Conservation (phyloP, 1,140 invertebrate genomes). For the Drosophila pandora region DNA sequence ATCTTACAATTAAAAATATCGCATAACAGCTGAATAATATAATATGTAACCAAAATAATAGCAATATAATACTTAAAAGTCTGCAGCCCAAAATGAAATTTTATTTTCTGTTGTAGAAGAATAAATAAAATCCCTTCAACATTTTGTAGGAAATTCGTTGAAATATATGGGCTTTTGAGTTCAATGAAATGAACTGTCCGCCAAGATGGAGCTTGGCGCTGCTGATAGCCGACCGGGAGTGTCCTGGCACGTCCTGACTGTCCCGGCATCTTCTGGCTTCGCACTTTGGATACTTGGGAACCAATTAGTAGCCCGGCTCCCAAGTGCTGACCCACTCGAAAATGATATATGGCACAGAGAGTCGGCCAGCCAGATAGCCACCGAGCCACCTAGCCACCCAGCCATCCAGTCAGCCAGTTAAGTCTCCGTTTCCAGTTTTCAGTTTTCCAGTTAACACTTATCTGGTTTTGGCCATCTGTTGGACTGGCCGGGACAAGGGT, state of each 20-base stretch:
- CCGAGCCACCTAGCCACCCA: neutral
- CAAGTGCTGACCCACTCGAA: constrained; percentile 42
- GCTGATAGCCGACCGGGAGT: neutral
- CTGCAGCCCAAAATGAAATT: no score
- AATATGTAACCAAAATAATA: no score
- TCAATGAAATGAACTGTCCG: constrained; percentile 2
- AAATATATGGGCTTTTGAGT: neutral
- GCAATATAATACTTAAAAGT: no score
- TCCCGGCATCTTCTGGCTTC: neutral
- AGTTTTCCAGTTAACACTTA: constrained; percentile 40
- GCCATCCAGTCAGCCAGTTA: neutral
- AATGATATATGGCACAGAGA: constrained; percentile 34
- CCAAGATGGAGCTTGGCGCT: neutral
- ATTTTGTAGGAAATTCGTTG: constrained; percentile 7
- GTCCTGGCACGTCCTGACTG: no score
- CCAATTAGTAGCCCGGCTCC: constrained; percentile 38
- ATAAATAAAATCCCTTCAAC: neutral
- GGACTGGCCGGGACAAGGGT: constrained; percentile 2
- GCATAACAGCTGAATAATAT: no score
- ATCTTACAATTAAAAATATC: no score
- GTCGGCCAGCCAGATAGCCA: neutral
- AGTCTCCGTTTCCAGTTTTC: neutral
- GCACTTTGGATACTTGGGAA: constrained; percentile 22
- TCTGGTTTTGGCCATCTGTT: constrained; percentile 58
- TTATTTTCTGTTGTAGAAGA: no score